Evolutionary conservation across 2,797 vertebrate genomes (phyloP).

Genomic region (Tragopan temminckii): DNA sequence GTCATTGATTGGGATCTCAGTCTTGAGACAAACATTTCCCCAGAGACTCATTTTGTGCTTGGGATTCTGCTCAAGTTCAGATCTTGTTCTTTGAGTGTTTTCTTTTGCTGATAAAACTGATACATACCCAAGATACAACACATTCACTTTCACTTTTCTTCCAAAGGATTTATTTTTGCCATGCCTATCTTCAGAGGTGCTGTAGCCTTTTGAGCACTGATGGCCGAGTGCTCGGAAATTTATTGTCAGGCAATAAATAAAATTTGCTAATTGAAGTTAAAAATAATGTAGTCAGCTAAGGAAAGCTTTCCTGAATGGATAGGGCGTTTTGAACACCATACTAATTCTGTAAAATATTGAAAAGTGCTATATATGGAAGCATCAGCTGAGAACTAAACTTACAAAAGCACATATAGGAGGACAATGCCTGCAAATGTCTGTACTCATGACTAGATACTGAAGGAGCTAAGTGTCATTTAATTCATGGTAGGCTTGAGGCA

Average conservation of each 20-base stretch:
- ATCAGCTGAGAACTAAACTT: fast-evolving
- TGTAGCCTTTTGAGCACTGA: not conserved
- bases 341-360: not conserved
- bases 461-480: not conserved
- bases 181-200: not conserved
- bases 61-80: not conserved
- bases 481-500: not conserved
- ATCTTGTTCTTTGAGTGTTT: not conserved
- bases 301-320: not conserved
- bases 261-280: not conserved
- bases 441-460: not conserved
- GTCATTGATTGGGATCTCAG: not conserved
- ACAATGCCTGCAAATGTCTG: not conserved
- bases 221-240: not conserved
- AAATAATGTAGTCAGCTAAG: not conserved
- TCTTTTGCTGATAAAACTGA: not conserved
- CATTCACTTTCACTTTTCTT: not conserved
- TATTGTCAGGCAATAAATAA: not conserved
- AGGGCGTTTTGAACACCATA: not conserved
- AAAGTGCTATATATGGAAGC: not conserved
- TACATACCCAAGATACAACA: not conserved
- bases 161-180: not conserved
- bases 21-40: not conserved
- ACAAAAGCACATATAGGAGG: not conserved
- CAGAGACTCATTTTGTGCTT: not conserved